Percentiles rank a stretch among this genome's conserved stretches.
phyloP scores from a whole-genome alignment of 2,113 vertebrate species.

The Misgurnus anguillicaudatus region DNA sequence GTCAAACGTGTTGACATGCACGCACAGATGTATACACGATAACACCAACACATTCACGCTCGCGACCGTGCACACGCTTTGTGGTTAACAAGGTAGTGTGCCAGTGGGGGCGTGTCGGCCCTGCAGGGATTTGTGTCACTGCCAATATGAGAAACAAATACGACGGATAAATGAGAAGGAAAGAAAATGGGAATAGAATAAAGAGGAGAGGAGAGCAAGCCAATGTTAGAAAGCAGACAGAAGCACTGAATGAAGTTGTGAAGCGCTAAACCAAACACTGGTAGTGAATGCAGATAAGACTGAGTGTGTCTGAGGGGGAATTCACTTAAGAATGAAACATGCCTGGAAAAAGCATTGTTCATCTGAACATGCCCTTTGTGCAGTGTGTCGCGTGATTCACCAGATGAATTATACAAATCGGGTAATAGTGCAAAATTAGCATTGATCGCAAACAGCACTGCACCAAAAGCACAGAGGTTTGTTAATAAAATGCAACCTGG shows the following conservation, averaged over 20 bases:
- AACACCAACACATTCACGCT: not conserved
- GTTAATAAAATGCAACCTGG: not conserved
- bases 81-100: constrained; percentile 38
- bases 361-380: not conserved
- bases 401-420: too few relatives aligned
- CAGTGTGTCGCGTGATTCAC: too few relatives aligned
- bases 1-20: constrained; percentile 9
- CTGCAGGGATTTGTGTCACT: constrained; percentile 55
- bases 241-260: not conserved
- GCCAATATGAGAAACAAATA: constrained; percentile 44
- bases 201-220: constrained; percentile 8
- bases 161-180: constrained; percentile 28
- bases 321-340: not conserved
- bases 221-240: constrained; percentile 25
- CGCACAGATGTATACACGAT: constrained; percentile 12
- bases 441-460: not conserved
- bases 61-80: not conserved
- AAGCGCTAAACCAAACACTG: not conserved
- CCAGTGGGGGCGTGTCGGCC: constrained; percentile 57
- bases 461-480: not conserved
- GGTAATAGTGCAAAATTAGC: too few relatives aligned
- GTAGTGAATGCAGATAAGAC: not conserved
- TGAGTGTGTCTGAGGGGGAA: not conserved
- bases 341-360: not conserved
- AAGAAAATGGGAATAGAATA: constrained; percentile 19